A percentile compares a stretch with the other conserved stretches of the same genome.
Conservation (phyloP, 2,888 invertebrate genomes). For the Acanthosepion lycidas region DNA sequence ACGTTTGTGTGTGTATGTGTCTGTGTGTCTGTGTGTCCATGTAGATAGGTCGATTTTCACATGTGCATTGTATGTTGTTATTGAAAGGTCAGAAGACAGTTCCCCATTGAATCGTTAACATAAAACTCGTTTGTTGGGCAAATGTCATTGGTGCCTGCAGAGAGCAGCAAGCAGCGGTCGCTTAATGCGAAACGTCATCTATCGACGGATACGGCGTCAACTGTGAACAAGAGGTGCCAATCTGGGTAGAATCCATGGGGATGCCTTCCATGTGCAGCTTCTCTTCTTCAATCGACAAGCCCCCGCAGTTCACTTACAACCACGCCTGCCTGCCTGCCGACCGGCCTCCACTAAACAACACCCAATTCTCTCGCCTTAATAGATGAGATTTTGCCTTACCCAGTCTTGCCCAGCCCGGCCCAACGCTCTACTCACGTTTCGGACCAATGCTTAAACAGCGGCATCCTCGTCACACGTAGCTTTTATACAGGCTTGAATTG, state of each 20-base stretch:
- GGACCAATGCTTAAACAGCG: not conserved
- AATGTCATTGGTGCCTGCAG: not conserved
- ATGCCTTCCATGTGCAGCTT: not conserved
- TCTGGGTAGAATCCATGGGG: not conserved
- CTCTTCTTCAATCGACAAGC: not conserved
- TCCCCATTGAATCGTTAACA: not conserved
- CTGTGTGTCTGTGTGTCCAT: not conserved
- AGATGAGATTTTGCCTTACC: not conserved
- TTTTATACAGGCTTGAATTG: not conserved
- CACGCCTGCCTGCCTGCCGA: not conserved
- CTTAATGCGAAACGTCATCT: slow-evolving; percentile 8
- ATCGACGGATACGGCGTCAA: not conserved
- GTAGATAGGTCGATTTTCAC: not conserved
- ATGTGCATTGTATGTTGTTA: not conserved
- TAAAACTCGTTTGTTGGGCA: not conserved
- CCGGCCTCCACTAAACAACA: not conserved
- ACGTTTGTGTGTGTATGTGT: not conserved
- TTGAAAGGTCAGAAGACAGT: not conserved
- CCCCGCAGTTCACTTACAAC: not conserved
- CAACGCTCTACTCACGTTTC: not conserved
- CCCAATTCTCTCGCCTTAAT: not conserved
- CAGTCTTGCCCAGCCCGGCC: not conserved
- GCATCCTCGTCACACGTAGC: not conserved
- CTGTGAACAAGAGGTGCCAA: not conserved
- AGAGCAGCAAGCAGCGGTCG: not conserved